Percentiles rank a stretch among this genome's conserved stretches.
These are phyloP conservation scores for Heliconius charithonia DNA, from an alignment of 2,888 invertebrate genomes.

Conservation along the genomic window DNA sequence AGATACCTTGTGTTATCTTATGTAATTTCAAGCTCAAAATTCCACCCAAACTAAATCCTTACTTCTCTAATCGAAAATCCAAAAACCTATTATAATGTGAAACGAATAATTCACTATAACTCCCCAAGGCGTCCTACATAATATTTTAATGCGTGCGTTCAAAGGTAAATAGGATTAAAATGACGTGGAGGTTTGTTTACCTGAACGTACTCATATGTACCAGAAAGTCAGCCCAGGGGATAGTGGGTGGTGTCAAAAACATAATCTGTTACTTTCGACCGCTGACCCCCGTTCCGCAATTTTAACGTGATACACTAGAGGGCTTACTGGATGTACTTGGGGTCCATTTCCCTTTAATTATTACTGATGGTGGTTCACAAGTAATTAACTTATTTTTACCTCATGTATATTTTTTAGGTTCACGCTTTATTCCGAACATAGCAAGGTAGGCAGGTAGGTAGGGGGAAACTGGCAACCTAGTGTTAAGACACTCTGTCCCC, in stretches of 20 bases:
- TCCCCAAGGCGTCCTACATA: constrained; percentile 17
- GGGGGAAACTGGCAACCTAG: too few species aligned
- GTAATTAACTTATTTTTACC: too few species aligned
- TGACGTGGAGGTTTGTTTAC: constrained; percentile 33
- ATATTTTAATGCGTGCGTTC: constrained; percentile 34
- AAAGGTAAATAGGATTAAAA: constrained; percentile 38
- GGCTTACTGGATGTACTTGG: background rate
- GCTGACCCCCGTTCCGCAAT: constrained; percentile 13
- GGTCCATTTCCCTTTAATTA: background rate
- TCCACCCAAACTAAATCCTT: background rate
- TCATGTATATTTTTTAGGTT: too few species aligned
- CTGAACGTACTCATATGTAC: constrained; percentile 19
- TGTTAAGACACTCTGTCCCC: too few species aligned
- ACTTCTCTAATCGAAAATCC: background rate
- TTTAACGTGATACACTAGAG: constrained; percentile 17
- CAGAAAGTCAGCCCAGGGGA: constrained; percentile 32
- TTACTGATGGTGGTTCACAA: background rate
- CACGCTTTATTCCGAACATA: too few species aligned
- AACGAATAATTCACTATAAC: constrained; percentile 26
- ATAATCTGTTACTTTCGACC: constrained; percentile 35
- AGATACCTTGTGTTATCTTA: background rate
- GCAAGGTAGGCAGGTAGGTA: too few species aligned
- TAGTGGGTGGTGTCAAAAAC: constrained; percentile 40
- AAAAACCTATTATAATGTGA: constrained; percentile 18
- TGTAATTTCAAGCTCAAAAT: background rate